Evolutionary conservation across 2,888 invertebrate genomes (phyloP), one percentile per base, ranked within the genome.

Genomic region (Lissonota sp.): DNA sequence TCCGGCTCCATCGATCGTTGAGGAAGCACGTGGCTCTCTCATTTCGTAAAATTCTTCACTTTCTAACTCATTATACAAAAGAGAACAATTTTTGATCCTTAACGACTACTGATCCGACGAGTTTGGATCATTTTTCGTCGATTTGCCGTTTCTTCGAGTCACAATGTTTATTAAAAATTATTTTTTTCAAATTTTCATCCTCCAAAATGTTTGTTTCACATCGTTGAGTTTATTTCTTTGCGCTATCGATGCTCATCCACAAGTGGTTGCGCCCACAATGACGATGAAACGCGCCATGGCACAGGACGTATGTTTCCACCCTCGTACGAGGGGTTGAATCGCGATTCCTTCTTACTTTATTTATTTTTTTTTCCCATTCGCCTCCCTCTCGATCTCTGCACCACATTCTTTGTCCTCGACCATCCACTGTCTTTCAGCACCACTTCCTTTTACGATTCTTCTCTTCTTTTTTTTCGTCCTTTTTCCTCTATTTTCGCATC

Each of bases 201-300:
- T 26, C 26, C 26, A 26, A 26, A 26, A 26, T 26, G 26, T 26
- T 26, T 26, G 26, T 26, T 26, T 26, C 26, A 26, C 26, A 26
- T 26, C 26, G 14, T 77, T 49, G 39, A 42, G 49, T 77, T 72
- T 71, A 76, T 82, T 79, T 79, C 63, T 74, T 51, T 74, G 69
- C 67, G 53, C 74, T 49, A 62, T 12, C 53, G 44, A 55, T 63
- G 69, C 70, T 84, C 89, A 83, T 88, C 91, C 88, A 91, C 91
- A 91, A 90, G 91, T 91, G 91, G 92, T 91, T 91, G 90, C 87
- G 89, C 82, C 86, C 87, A 86, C 82, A 76, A 66, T 58, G 55
- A 46, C 60, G 67, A 53, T 53, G 64, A 58, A 75, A 74, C 74
- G 71, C 62, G 73, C 37, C 57, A 53, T 74, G 70, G 67, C 14